Evolutionary conservation across 2,113 vertebrate genomes (phyloP).

Genomic region (Anguilla rostrata): DNA sequence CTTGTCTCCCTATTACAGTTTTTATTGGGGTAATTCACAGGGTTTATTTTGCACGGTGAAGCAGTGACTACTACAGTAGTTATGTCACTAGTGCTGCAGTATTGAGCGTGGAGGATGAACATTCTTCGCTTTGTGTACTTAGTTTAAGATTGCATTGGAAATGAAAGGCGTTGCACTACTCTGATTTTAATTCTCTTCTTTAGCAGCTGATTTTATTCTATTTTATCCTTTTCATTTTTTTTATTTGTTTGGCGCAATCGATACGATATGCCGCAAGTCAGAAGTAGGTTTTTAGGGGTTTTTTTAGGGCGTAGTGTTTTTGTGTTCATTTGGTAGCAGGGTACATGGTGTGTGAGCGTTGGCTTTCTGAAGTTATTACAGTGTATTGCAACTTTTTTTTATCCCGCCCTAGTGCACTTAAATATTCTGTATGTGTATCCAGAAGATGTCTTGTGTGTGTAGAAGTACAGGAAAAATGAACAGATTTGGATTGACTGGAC

Average conservation of each 20-base stretch:
- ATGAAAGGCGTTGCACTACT: conserved; percentile 56
- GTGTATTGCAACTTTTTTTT: conserved; percentile 15
- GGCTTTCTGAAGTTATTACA: conserved; percentile 22
- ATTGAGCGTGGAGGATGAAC: conserved; percentile 41
- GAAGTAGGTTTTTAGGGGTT: conserved; percentile 23
- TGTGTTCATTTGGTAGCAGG: conserved; percentile 30
- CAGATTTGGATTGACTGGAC: conserved; percentile 2
- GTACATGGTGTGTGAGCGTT: conserved; percentile 29
- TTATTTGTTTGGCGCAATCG: conserved; percentile 20
- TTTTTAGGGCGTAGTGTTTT: conserved; percentile 16
- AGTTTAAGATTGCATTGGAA: conserved; percentile 48
- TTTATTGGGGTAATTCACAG: conserved; percentile 22
- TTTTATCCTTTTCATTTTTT: background rate
- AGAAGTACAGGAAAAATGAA: conserved; percentile 1
- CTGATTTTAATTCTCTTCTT: conserved; percentile 30
- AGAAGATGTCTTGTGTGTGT: conserved; percentile 18
- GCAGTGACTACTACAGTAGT: conserved; percentile 34
- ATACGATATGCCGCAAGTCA: conserved; percentile 40
- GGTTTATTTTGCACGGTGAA: conserved; percentile 33
- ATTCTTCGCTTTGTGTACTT: conserved; percentile 26
- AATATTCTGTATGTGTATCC: background rate
- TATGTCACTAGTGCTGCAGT: conserved; percentile 44
- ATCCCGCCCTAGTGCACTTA: conserved; percentile 3
- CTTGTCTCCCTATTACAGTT: conserved; percentile 11
- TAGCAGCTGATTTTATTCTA: conserved; percentile 18